Base-by-base conservation (phyloP, 2,888 invertebrate genomes). In the Ichneumoninae sp. region DNA sequence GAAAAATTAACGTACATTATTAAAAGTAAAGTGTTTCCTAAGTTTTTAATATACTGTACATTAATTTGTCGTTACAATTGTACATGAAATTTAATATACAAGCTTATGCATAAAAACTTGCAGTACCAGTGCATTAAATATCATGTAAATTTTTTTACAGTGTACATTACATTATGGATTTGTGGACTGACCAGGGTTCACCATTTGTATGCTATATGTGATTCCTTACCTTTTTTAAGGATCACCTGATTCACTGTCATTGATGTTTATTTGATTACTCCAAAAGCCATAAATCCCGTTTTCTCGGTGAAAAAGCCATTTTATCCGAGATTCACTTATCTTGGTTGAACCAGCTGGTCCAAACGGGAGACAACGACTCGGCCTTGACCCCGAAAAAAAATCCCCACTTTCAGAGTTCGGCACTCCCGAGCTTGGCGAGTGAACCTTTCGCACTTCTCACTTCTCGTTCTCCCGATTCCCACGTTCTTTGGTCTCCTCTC, bases 271-370 rank as follows among this genome's bases (percentile, higher is more conserved):
- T 47, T 47, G 44, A 47, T 4, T 47, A 16, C 44, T 16, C 44
- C 3, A 47, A 47, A 47, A 47, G 4, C 16, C 16, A 13, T 16
- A 16, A 3, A 47, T 16, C 1, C 16, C 44, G 3, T 13, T 47
- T 47, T 13, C 44, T 13, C 13, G 16, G 13, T 47, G 3, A 47
- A 47, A 47, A 13, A 47, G 44, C 4, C 44, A 13, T 16, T 3
- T 47, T 47, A 13, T 47, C 16, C 44, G 16, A 16, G 16, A 47
- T 44, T 19, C 62, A 47, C 47, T 47, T 70, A 68, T 22, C 10
- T 26, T 26, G 52, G 47, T 13, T 68, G 30, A 65, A 80, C 52
- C 76, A 80, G 50, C 54, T 80, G 68, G 44, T 40, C 65, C 50
- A 13, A 60, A 76, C 22, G 33, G 16, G 8, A 47, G 69, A 75